phyloP scores from a whole-genome alignment of 2,888 invertebrate genomes.

The Sesia bembeciformis region DNA sequence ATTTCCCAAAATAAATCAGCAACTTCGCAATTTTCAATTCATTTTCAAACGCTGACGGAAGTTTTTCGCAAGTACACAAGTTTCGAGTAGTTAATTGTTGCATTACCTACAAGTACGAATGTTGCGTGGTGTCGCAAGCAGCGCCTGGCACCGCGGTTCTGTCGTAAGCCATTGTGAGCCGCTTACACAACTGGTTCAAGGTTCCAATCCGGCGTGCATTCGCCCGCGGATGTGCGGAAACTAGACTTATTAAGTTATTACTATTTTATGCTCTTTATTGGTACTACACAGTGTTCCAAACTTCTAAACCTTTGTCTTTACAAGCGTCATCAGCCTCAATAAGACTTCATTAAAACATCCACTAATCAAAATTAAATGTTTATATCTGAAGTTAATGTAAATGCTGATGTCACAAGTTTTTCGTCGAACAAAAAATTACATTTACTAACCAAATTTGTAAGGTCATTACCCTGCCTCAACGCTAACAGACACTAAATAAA shows the following conservation, averaged over 20 bases:
- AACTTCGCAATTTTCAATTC: background rate
- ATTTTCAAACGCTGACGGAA: background rate
- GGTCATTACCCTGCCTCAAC: too few relatives aligned
- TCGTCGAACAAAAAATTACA: too few relatives aligned
- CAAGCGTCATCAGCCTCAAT: background rate
- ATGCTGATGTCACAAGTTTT: too few relatives aligned
- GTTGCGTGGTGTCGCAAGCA: conserved; percentile 44
- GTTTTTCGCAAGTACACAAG: conserved; percentile 4
- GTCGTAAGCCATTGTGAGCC: conserved; percentile 66
- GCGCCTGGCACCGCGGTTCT: conserved; percentile 52
- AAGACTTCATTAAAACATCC: too few relatives aligned
- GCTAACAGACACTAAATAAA: too few relatives aligned
- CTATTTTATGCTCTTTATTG: too few relatives aligned
- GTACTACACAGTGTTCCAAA: background rate
- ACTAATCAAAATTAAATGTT: too few relatives aligned
- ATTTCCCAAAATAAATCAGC: too few relatives aligned
- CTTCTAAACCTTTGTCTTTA: background rate
- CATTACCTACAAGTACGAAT: conserved; percentile 28
- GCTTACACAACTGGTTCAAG: conserved; percentile 73
- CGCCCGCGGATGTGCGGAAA: conserved; percentile 68
- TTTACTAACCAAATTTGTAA: too few relatives aligned
- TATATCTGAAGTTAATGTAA: too few relatives aligned
- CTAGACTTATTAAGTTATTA: conserved; percentile 11
- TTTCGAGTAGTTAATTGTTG: conserved; percentile 37
- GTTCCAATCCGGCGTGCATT: conserved; percentile 60